A percentile compares a stretch with the other conserved stretches of the same genome.
phyloP scores from a whole-genome alignment of 2,797 vertebrate species.

The Sebastes iracundus region DNA sequence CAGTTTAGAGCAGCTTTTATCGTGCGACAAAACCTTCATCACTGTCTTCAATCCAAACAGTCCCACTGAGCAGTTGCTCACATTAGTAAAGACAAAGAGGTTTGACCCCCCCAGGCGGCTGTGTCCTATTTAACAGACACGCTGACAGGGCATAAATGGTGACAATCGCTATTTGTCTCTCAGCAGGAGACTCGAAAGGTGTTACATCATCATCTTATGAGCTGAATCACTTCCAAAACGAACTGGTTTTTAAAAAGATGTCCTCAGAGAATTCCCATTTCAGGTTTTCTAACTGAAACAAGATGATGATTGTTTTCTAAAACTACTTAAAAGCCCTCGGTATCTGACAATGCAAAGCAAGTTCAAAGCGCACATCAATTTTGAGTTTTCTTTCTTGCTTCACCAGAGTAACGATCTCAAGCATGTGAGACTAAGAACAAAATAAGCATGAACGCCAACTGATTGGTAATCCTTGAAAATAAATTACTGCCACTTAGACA shows the following conservation, averaged over 20 bases:
- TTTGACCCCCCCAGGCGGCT: constrained; percentile 33
- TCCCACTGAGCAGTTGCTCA: constrained; percentile 37
- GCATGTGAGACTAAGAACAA: not conserved
- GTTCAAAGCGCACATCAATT: not conserved
- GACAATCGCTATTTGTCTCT: constrained; percentile 63
- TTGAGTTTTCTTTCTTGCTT: not conserved
- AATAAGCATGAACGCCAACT: not conserved
- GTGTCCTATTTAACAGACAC: constrained; percentile 51
- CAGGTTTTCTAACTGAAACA: constrained; percentile 1
- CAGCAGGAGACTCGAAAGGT: constrained; percentile 45
- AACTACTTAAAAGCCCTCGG: not conserved
- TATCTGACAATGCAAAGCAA: not conserved
- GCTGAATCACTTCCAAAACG: not conserved
- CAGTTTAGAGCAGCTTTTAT: constrained; percentile 16
- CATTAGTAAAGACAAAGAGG: constrained; percentile 43
- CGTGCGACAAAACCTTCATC: constrained; percentile 28
- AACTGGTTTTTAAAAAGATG: constrained; percentile 4
- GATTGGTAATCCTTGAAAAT: not conserved
- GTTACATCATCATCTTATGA: constrained; percentile 48
- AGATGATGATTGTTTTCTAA: not conserved
- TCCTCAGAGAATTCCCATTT: not conserved
- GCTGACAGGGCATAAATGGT: constrained; percentile 51
- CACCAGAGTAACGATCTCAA: not conserved
- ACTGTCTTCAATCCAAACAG: constrained; percentile 41
- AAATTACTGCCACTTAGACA: not conserved